A percentile compares a stretch with the other conserved stretches of the same genome.
phyloP scores from a whole-genome alignment of 2,113 vertebrate genomes.

The Cygnus buccinator region DNA sequence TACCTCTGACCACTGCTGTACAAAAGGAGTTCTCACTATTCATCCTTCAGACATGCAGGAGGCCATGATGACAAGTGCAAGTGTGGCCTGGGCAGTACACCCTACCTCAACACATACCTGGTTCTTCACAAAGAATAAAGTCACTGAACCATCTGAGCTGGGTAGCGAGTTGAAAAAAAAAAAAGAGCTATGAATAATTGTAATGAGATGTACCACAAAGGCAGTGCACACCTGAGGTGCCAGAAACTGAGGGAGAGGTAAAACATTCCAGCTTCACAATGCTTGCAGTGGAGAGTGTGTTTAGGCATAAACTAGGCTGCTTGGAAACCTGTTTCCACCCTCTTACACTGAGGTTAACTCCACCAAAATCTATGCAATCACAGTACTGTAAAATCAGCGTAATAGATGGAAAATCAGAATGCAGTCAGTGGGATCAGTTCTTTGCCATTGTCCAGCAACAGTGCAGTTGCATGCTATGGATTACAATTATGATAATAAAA shows the following conservation, averaged over 20 bases:
- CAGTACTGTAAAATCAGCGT: background rate
- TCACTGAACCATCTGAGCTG: background rate
- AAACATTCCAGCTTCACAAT: background rate
- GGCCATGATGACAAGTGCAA: background rate
- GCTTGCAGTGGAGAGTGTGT: background rate
- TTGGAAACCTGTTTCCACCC: background rate
- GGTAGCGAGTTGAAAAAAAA: background rate
- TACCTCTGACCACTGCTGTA: background rate
- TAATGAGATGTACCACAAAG: background rate
- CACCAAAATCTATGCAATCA: background rate
- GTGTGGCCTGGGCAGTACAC: accelerated
- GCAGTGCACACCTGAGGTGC: background rate
- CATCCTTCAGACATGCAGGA: background rate
- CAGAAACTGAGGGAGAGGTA: background rate
- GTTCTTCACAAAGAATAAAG: background rate
- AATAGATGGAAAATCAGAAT: background rate
- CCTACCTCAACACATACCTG: background rate
- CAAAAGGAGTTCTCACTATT: background rate
- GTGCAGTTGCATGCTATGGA: background rate
- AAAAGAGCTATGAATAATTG: background rate
- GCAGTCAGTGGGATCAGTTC: background rate
- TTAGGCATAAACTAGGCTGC: background rate
- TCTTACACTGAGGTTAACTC: background rate
- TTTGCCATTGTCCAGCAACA: background rate
- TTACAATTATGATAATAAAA: background rate